Evolutionary conservation across 64 coral and sea anemone species (phyloP), one percentile per base, ranked within the genome.

Genomic region (Pocillopora damicornis): DNA sequence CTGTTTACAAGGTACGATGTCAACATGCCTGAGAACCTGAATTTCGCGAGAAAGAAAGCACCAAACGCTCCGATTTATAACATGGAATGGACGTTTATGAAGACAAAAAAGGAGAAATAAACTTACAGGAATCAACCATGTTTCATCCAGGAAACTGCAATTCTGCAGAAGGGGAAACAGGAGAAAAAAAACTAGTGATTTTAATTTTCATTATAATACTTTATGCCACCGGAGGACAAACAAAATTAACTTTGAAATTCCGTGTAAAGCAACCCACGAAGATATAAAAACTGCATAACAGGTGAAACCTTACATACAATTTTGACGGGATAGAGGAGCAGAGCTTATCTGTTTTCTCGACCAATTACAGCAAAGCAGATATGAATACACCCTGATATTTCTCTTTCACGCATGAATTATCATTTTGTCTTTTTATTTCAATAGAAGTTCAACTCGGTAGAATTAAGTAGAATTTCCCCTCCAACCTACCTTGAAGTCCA

Each of bases 1-100:
- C 76, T 97, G 91, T 66, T 97, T 97, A 75, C 94, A 97, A 22
- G 94, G 94, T 10, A 97, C 94, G 73, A 97, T 93, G 16, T 90
- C 86, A 25, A 91, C 66, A 64, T 93, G 88, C 81, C 81, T 90
- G 60, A 97, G 62, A 64, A 87, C 88, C 94, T 97, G 16, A 23
- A 35, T 35, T 9, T 18, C 45, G 62, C 26, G 5, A 71, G 11
- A 45, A 56, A 18, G 13, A 67, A 37, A 57, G 2, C 90, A 79
- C 42, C 2, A 51, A 51, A 7, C 42, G 2, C 7, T 4, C 3
- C 7, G 42, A 51, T 51, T 51, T 57, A 23, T 7, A 20, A 72
- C 1, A 18, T 51, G 14, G 79, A 8, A 34, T 15, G 79, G 22
- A 15, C 23, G 42, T n/a, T 63, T 17, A 18, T 36, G 14, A 23